phyloP scores from a whole-genome alignment of 2,888 invertebrate genomes.

The Pollenia angustigena region DNA sequence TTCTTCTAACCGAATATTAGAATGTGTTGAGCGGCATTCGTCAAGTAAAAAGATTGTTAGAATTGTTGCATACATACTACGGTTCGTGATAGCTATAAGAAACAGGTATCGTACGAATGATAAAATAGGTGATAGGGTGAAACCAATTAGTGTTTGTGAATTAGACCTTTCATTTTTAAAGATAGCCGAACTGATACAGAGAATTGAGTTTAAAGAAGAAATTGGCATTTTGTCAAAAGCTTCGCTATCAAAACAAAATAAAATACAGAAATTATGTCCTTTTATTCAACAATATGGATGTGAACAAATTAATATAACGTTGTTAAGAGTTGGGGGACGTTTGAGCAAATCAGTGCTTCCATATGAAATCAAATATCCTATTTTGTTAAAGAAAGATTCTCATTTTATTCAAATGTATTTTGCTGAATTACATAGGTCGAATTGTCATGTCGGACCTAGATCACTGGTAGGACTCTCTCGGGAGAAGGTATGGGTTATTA shows the following conservation, averaged over 20 bases:
- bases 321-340: constrained; percentile 19
- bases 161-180: constrained; percentile 1
- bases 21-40: not conserved
- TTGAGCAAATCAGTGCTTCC: constrained; percentile 16
- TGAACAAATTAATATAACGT: not conserved
- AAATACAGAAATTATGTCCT: not conserved
- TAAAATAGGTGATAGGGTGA: not conserved
- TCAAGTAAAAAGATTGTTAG: not conserved
- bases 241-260: not conserved
- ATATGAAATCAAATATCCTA: constrained; percentile 32
- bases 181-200: constrained; percentile 2
- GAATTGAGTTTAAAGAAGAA: not conserved
- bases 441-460: no score
- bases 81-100: not conserved
- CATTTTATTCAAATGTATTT: no score
- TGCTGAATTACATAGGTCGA: no score
- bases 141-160: not conserved
- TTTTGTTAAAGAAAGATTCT: not conserved
- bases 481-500: no score
- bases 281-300: not conserved
- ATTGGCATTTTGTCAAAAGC: not conserved
- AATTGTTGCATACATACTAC: constrained; percentile 15
- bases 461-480: no score
- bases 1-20: not conserved
- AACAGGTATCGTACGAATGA: not conserved